Percentiles rank a stretch among this genome's conserved stretches.
phyloP scores from a whole-genome alignment of 2,113 vertebrate species.

The Porphyrio hochstetteri region DNA sequence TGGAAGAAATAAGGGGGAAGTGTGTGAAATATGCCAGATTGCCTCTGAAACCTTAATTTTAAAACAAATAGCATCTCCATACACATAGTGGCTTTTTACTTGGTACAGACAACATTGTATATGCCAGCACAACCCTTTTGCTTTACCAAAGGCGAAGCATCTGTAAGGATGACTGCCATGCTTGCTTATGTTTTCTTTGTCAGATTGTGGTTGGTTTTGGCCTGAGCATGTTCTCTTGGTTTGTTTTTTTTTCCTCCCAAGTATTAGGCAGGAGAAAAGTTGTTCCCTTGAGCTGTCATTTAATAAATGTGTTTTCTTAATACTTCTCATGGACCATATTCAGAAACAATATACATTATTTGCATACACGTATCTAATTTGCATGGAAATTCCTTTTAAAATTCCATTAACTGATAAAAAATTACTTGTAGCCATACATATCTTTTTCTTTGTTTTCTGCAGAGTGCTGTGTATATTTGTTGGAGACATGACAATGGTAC shows the following conservation, averaged over 20 bases:
- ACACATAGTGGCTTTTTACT: fast-evolving
- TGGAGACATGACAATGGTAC: conserved; percentile 74
- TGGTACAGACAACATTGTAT: neutral
- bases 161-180: neutral
- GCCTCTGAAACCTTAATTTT: neutral
- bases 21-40: neutral
- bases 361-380: neutral
- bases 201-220: neutral
- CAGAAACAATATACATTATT: neutral
- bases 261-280: neutral
- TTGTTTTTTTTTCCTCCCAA: neutral
- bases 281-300: neutral
- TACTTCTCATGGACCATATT: neutral
- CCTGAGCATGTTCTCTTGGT: neutral
- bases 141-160: neutral
- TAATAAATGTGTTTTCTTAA: neutral
- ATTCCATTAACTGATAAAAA: neutral
- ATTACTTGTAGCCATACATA: neutral
- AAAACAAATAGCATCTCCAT: neutral
- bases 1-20: neutral
- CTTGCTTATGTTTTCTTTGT: neutral
- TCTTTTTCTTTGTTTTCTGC: neutral
- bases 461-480: conserved; percentile 86
- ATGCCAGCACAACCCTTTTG: neutral
- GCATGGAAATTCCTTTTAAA: neutral